phyloP scores from a whole-genome alignment of 2,113 vertebrate species.

The Pao palembangensis region DNA sequence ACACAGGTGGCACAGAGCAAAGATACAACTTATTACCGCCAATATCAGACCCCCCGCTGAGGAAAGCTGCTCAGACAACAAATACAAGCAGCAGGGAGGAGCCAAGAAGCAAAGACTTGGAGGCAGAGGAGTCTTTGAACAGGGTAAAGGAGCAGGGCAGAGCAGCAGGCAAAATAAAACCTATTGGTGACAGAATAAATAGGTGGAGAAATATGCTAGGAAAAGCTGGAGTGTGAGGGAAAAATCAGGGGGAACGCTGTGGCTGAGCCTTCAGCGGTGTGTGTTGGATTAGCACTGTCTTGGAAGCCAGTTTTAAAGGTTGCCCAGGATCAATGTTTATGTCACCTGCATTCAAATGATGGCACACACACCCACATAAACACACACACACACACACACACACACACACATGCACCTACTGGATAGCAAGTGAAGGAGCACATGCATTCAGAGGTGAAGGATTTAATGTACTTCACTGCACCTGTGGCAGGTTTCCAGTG shows the following conservation, averaged over 20 bases:
- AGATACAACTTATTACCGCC: constrained; percentile 63
- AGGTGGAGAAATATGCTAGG: not conserved
- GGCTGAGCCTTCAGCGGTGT: constrained; percentile 17
- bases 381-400: constrained; percentile 21
- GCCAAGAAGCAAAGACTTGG: constrained; percentile 23
- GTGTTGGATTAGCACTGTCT: constrained; percentile 27
- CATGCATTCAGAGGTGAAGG: constrained; percentile 42
- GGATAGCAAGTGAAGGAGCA: not conserved
- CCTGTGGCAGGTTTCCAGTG: constrained; percentile 60
- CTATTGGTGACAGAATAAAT: constrained; percentile 1
- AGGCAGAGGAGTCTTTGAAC: constrained; percentile 23
- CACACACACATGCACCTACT: constrained; percentile 17
- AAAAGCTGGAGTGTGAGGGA: not conserved
- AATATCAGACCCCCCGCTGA: constrained; percentile 48
- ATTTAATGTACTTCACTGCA: constrained; percentile 53
- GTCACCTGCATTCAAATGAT: constrained; percentile 36
- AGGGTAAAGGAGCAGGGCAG: constrained; percentile 11
- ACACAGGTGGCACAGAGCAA: constrained; percentile 64
- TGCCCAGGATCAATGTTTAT: constrained; percentile 39
- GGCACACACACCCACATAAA: constrained; percentile 20
- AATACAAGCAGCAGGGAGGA: constrained; percentile 53
- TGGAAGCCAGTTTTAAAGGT: constrained; percentile 38
- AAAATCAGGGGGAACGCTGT: constrained; percentile 29
- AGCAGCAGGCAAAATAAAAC: not conserved
- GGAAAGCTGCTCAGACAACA: constrained; percentile 53